Conservation (phyloP, 2,888 invertebrate species). For the Patella caerulea region DNA sequence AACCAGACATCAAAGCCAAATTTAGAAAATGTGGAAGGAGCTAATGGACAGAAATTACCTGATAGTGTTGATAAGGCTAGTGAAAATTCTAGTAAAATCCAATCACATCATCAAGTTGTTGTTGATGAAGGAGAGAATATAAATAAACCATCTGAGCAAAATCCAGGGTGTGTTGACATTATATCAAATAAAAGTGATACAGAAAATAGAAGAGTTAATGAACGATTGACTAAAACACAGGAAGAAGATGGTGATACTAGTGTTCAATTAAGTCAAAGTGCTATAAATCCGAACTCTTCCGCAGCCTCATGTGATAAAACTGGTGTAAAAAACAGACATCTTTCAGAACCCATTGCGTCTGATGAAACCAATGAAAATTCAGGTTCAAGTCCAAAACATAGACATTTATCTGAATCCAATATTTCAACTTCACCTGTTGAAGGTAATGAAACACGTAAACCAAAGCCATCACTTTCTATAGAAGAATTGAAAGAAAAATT, state of each 20-base stretch:
- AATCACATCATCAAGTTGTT: too few species aligned
- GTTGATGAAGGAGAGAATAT: not conserved
- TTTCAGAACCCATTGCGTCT: not conserved
- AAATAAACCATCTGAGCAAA: not conserved
- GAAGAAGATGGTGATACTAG: not conserved
- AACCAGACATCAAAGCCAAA: not conserved
- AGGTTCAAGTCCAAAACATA: constrained; percentile 2
- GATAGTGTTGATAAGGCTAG: not conserved
- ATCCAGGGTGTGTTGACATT: not conserved
- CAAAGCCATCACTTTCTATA: constrained; percentile 19
- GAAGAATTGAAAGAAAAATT: constrained; percentile 51
- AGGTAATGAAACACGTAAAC: not conserved
- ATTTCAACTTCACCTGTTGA: not conserved
- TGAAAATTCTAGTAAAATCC: not conserved
- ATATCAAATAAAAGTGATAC: not conserved
- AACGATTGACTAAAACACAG: not conserved
- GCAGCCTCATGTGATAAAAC: not conserved
- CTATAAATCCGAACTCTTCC: not conserved
- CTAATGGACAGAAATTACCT: not conserved
- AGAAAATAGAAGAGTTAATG: not conserved
- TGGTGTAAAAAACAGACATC: constrained; percentile 6
- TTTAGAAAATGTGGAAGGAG: not conserved
- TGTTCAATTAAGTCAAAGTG: not conserved
- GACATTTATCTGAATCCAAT: not conserved
- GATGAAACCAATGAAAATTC: not conserved